These are phyloP conservation scores for Caenorhabditis panamensis DNA, from an alignment of 2,888 invertebrate genomes.

Conservation along the genomic window DNA sequence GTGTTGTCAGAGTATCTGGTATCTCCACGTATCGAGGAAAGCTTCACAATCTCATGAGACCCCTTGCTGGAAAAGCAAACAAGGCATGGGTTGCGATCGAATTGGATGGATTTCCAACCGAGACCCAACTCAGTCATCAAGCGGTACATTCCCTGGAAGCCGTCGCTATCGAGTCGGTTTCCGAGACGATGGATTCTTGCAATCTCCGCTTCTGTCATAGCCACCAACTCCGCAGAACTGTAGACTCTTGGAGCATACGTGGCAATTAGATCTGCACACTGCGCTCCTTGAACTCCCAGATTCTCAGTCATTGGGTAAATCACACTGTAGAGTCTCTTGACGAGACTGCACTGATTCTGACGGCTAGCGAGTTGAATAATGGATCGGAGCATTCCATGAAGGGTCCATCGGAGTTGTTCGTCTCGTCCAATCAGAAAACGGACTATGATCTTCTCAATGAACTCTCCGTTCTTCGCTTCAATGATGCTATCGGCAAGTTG, in stretches of 20 bases:
- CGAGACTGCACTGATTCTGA: slow-evolving; percentile 82
- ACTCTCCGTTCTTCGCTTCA: slow-evolving; percentile 42
- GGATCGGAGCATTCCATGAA: slow-evolving; percentile 69
- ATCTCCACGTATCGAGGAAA: slow-evolving; percentile 84
- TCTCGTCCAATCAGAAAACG: slow-evolving; percentile 67
- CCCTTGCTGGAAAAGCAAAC: slow-evolving; percentile 86
- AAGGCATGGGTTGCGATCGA: slow-evolving; percentile 95
- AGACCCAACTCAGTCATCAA: slow-evolving; percentile 63
- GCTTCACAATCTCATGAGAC: slow-evolving; percentile 63
- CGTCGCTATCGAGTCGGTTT: slow-evolving; percentile 43
- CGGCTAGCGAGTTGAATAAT: slow-evolving; percentile 68
- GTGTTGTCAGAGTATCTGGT: slow-evolving; percentile 98
- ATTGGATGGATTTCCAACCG: slow-evolving; percentile 65
- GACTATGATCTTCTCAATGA: slow-evolving; percentile 63
- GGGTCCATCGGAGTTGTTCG: slow-evolving; percentile 63
- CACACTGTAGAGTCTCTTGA: slow-evolving; percentile 88
- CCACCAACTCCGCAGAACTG: slow-evolving; percentile 61
- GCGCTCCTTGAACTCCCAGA: slow-evolving; percentile 94
- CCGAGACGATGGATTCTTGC: slow-evolving; percentile 34
- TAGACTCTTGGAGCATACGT: slow-evolving; percentile 91
- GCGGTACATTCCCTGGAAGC: slow-evolving; percentile 51
- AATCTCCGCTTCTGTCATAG: slow-evolving; percentile 61
- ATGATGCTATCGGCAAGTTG: slow-evolving; percentile 64
- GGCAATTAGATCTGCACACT: slow-evolving; percentile 96
- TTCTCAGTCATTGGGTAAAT: slow-evolving; percentile 92